phyloP scores from a whole-genome alignment of 2,797 vertebrate species.

The Neoniphon sammara region DNA sequence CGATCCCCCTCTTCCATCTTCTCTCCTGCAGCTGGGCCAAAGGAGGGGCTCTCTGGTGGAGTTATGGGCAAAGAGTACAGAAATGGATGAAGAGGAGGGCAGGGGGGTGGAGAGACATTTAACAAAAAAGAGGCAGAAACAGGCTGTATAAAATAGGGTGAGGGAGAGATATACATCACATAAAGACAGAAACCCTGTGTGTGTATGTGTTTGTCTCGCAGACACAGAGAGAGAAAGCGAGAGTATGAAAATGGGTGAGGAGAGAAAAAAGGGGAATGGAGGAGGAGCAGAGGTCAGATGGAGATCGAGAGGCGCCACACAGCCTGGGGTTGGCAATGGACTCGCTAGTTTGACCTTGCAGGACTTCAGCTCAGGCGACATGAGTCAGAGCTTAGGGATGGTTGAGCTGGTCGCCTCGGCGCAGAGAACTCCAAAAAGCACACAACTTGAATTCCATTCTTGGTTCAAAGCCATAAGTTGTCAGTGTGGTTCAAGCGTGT shows the following conservation, averaged over 20 bases:
- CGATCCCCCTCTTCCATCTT: conserved; percentile 46
- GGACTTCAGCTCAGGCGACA: conserved; percentile 61
- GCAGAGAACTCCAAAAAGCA: conserved; percentile 43
- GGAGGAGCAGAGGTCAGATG: conserved; percentile 56
- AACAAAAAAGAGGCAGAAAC: conserved; percentile 28
- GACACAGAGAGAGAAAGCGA: neutral
- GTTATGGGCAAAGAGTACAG: conserved; percentile 30
- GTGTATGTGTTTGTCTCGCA: conserved; percentile 12
- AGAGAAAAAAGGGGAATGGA: conserved; percentile 27
- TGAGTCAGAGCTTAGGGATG: conserved; percentile 46
- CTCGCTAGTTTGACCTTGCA: conserved; percentile 71
- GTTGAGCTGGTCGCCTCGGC: conserved; percentile 36
- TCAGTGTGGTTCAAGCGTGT: conserved; percentile 10
- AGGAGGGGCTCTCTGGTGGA: conserved; percentile 41
- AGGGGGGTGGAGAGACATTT: conserved; percentile 2
- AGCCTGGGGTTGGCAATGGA: conserved; percentile 62
- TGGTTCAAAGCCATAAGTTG: neutral
- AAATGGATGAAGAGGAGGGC: conserved; percentile 6
- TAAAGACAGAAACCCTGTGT: conserved; percentile 16
- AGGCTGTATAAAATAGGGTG: neutral
- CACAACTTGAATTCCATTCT: conserved; percentile 27
- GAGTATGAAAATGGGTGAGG: conserved; percentile 13
- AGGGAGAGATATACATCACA: conserved; percentile 4
- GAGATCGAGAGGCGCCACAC: conserved; percentile 55
- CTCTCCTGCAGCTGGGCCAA: conserved; percentile 31